Percentiles rank a stretch among this genome's conserved stretches.
Conservation (phyloP, 2,797 vertebrate species). For the Menidia menidia region DNA sequence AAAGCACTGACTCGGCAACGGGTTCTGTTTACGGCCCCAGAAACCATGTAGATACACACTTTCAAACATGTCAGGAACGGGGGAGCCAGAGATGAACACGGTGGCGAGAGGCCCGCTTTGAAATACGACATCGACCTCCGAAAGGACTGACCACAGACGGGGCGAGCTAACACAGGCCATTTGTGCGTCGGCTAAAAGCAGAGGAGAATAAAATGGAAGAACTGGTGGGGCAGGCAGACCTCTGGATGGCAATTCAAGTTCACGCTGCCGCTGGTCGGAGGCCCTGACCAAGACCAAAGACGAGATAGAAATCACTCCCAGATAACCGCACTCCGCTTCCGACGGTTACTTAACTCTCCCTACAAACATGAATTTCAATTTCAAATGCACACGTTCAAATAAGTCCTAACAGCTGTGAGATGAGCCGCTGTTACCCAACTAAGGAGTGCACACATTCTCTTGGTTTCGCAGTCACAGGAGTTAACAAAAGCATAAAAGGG, state of each 20-base stretch:
- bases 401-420: slow-evolving; percentile 39
- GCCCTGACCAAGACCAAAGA: slow-evolving; percentile 48
- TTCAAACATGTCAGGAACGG: slow-evolving; percentile 81
- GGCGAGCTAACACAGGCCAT: slow-evolving; percentile 65
- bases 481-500: background rate
- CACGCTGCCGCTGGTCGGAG: slow-evolving; percentile 43
- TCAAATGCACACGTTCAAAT: slow-evolving; percentile 33
- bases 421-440: slow-evolving; percentile 32
- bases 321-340: slow-evolving; percentile 16
- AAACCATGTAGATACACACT: slow-evolving; percentile 77
- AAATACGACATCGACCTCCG: slow-evolving; percentile 76
- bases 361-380: slow-evolving; percentile 40
- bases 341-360: slow-evolving; percentile 26
- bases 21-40: slow-evolving; percentile 72
- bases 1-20: slow-evolving; percentile 57
- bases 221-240: slow-evolving; percentile 10
- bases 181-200: slow-evolving; percentile 71
- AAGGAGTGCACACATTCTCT: slow-evolving; percentile 28
- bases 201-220: slow-evolving; percentile 26
- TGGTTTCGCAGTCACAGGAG: slow-evolving; percentile 17
- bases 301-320: slow-evolving; percentile 38
- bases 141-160: slow-evolving; percentile 73
- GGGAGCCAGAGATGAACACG: slow-evolving; percentile 67
- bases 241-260: slow-evolving; percentile 53
- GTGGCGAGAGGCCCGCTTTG: slow-evolving; percentile 74